Evolutionary conservation across 53 echinoderm and acorn worm species (phyloP), one percentile per base, ranked within the genome.

Genomic region (Paracentrotus lividus): DNA sequence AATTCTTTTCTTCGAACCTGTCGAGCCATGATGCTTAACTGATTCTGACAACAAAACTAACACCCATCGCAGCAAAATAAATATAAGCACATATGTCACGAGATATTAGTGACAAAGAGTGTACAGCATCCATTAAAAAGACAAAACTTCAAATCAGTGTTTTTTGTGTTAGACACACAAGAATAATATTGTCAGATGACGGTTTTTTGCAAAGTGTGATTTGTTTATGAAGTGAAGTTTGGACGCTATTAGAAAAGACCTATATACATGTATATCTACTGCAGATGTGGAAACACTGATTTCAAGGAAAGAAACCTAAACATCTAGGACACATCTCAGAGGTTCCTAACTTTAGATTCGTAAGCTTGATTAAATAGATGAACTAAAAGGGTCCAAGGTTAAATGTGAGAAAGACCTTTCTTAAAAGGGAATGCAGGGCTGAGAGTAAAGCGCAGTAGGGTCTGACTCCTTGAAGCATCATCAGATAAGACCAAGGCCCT

Each of bases 301-400:
- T 81, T 64, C 31, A 26, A 7, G n/a, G 42, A 7, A 81, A 81
- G 34, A 10, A 72, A 21, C 72, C 27, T 36, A 38, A 12, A 40
- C 72, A 36, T 8, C 3, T 14, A 67, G 32, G 67, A 77, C 77
- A 42, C 43, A 1, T 36, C 38, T 72, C 72, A 45, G 47, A 26
- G 47, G 44, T 26, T 81, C 4, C 24, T 81, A 57, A 4, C 18
- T 5, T 20, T 61, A 26, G 61, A 8, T 72, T 38, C n/a, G 4
- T 20, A 81, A 45, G 47, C 81, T 47, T 81, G 45, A 81, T 45
- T 81, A 47, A 81, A 44, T 81, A n/a, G 47, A 40, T 81, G 81
- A 47, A 24, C 47, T n/a, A n/a, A 45, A 45, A n/a, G 47, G 47
- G 81, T 47, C 44, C 47, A 47, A 81, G 44, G n/a, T 81, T 47